These are phyloP conservation scores for Blastomussa wellsi DNA, from an alignment of 92 coral and sea anemone genomes.

Conservation along the genomic window DNA sequence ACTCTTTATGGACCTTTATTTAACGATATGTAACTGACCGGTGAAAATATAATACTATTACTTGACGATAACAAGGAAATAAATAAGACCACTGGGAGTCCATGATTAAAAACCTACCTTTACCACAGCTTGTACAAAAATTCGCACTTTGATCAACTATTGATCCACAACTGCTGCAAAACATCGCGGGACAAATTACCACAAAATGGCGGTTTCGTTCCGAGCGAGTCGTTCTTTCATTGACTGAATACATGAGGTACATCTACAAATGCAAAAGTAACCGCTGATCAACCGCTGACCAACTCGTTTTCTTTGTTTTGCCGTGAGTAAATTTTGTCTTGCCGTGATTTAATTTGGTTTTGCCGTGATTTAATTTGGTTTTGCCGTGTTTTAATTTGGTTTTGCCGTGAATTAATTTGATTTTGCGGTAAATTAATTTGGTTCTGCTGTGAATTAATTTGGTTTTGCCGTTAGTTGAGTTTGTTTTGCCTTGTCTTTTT, in stretches of 20 bases:
- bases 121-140: constrained; percentile 4
- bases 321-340: background rate
- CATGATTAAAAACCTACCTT: background rate
- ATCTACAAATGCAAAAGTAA: background rate
- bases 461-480: background rate
- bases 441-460: background rate
- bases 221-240: background rate
- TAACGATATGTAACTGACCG: too few relatives aligned
- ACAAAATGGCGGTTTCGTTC: background rate
- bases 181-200: background rate
- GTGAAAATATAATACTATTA: too few relatives aligned
- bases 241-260: background rate
- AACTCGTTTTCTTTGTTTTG: background rate
- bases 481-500: background rate
- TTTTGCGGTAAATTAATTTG: background rate
- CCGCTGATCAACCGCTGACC: constrained; percentile 6
- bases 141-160: background rate
- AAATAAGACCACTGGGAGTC: too few relatives aligned
- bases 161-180: constrained; percentile 3
- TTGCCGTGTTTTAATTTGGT: background rate
- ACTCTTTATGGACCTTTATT: too few relatives aligned
- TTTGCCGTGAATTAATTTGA: background rate
- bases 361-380: background rate
- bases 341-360: background rate
- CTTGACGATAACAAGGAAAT: too few relatives aligned